Evolutionary conservation across 2,888 invertebrate species (phyloP), one percentile per base, ranked within the genome.

Genomic region (Cephus nigrinus): DNA sequence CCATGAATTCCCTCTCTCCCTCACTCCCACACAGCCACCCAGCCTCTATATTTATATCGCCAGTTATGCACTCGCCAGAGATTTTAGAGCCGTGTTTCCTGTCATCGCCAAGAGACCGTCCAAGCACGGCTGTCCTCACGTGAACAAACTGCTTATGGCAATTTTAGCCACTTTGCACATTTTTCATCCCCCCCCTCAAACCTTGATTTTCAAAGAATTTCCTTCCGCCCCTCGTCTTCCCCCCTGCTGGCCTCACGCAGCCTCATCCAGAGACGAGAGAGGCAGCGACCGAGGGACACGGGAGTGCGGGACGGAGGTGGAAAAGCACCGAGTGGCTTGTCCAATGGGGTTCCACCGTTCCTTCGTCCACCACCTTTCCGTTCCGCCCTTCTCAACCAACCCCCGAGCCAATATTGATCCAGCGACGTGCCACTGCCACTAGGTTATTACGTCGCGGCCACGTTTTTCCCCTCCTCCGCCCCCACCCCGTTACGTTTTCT

Each of bases 331-430:
- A 40, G 40, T 40, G 40, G 40, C 40, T 40, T 40, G 40, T 40
- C 40, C 40, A 40, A 40, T 75, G 31, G 71, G 78, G 80, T 82
- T 82, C 79, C 83, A 81, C 78, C 80, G 80, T 80, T 80, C 82
- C 81, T 82, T 80, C 82, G 79, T 82, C 80, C 83, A 78, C 82
- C 84, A 78, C 82, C 82, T 69, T 83, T 80, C 81, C 85, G 80
- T 74, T 69, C 78, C 85, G 77, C 84, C 84, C 82, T 83, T 84
- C 86, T 84, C 84, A 86, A 85, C 87, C 82, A 85, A 84, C 78
- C 83, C 81, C 79, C 79, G 81, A 82, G 80, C 85, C 88, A 88
- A 89, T 90, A 90, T 90, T 88, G 90, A 90, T 90, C 90, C 89
- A 84, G 79, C 85, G 85, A 86, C 86, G 85, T 85, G 82, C 85